Evolutionary conservation across 2,797 vertebrate genomes (phyloP), one percentile per base, ranked within the genome.

Genomic region (Sebastiscus tertius): DNA sequence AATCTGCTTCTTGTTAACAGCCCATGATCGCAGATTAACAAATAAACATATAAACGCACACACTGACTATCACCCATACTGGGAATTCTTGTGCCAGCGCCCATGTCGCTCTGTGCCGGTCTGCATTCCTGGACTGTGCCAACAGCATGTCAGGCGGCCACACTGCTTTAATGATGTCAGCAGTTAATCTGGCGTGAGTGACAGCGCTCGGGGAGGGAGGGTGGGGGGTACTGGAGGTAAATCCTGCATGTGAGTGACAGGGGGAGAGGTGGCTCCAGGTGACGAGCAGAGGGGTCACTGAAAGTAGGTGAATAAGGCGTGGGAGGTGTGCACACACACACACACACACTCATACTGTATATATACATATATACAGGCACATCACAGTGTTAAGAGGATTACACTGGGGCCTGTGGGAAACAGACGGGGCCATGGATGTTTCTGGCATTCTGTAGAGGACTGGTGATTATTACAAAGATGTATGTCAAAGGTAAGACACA

Each of bases 81-180:
- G 89, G 87, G 72, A 79, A 87, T 89, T 92, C 86, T 89, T 92
- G 90, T 92, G 85, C 90, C 88, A 87, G 87, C 89, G 85, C 90
- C 93, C 90, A 91, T 86, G 91, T 91, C 77, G 77, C 90, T 94
- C 89, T 88, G 88, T 87, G 91, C 84, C 70, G 81, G 84, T 88
- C 91, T 91, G 90, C 93, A 95, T 95, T 95, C 93, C 90, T 81
- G 79, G 82, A 92, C 93, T 93, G 89, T 93, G 94, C 93, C 94
- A 95, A 92, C 81, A 89, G 90, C 86, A 86, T 88, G 90, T 91
- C 92, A 90, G 92, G 87, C 83, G 71, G 90, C 87, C 89, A 89
- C 91, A 80, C 91, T 82, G 89, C 92, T 94, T 95, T 95, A 94
- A 95, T 95, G 94, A 95, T 94, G 95, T 94, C 93, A 95, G 94